phyloP scores from a whole-genome alignment of 2,797 vertebrate species.

The Myotis vivesi region DNA sequence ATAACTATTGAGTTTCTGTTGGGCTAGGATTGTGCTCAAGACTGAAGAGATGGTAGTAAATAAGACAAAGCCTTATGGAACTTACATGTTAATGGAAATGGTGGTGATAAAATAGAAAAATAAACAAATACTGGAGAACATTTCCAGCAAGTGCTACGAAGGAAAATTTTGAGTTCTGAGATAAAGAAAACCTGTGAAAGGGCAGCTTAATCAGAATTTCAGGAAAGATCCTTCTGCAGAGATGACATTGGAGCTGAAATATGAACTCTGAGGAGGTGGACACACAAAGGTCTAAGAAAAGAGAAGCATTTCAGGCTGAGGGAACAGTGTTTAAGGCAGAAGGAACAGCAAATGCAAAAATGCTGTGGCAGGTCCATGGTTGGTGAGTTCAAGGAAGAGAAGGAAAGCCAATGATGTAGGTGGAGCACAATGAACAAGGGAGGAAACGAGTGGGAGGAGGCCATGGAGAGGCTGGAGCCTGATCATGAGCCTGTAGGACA shows the following conservation, averaged over 20 bases:
- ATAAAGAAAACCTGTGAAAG: not conserved
- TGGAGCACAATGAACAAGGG: too few relatives aligned
- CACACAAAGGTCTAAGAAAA: not conserved
- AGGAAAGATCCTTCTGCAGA: not conserved
- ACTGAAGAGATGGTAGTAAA: not conserved
- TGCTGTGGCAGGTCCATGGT: not conserved
- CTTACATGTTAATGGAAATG: not conserved
- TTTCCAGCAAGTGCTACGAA: not conserved
- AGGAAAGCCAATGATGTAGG: rapidly evolving
- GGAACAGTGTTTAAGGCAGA: not conserved
- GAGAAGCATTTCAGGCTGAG: not conserved
- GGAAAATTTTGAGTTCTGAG: not conserved
- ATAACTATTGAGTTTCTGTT: not conserved
- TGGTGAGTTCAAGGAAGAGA: not conserved
- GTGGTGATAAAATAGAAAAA: not conserved
- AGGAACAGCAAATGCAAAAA: not conserved
- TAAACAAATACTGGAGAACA: not conserved
- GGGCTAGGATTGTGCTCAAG: not conserved
- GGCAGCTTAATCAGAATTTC: not conserved
- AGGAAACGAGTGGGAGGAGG: too few relatives aligned
- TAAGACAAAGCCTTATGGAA: not conserved
- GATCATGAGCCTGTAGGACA: not conserved
- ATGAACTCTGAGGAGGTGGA: not conserved
- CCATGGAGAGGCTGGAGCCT: not conserved
- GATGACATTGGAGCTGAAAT: not conserved